These are phyloP conservation scores for Carterocephalus palaemon DNA, from an alignment of 2,888 invertebrate genomes.

Conservation along the genomic window DNA sequence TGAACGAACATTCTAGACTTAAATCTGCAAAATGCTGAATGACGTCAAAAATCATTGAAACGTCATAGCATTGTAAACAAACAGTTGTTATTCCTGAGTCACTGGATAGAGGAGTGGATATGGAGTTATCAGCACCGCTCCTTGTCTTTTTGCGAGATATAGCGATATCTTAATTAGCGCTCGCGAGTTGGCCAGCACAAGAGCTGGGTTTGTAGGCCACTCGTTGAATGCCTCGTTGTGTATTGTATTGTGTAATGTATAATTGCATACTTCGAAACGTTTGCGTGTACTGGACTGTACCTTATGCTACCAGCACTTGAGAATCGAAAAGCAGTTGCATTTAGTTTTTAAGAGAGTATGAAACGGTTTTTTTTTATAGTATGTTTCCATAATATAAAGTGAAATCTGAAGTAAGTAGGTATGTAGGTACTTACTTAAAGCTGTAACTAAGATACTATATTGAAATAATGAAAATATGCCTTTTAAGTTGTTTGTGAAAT, in stretches of 20 bases:
- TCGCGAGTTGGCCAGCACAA: slow-evolving; percentile 27
- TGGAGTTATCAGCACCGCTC: slow-evolving; percentile 5
- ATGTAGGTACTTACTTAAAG: no score
- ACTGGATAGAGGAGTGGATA: no score
- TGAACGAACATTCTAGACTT: no score
- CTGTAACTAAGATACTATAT: no score
- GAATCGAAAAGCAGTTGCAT: no score
- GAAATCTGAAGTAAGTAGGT: no score
- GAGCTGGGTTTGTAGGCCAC: slow-evolving; percentile 60
- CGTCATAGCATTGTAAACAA: no score
- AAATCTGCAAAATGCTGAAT: no score
- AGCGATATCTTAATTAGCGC: slow-evolving; percentile 12
- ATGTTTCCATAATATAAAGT: no score
- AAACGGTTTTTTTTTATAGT: background rate
- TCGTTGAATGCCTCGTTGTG: slow-evolving; percentile 42
- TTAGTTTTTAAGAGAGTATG: background rate
- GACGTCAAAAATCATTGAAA: no score
- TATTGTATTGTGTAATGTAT: slow-evolving; percentile 55
- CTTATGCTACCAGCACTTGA: background rate
- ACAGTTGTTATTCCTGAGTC: slow-evolving; percentile 12
- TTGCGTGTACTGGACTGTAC: slow-evolving; percentile 18
- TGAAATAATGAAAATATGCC: no score
- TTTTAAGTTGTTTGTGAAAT: no score
- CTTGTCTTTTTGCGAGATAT: slow-evolving; percentile 23
- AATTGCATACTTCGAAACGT: slow-evolving; percentile 38